Evolutionary conservation across 2,797 vertebrate species (phyloP).

Genomic region (Cyprinella venusta): DNA sequence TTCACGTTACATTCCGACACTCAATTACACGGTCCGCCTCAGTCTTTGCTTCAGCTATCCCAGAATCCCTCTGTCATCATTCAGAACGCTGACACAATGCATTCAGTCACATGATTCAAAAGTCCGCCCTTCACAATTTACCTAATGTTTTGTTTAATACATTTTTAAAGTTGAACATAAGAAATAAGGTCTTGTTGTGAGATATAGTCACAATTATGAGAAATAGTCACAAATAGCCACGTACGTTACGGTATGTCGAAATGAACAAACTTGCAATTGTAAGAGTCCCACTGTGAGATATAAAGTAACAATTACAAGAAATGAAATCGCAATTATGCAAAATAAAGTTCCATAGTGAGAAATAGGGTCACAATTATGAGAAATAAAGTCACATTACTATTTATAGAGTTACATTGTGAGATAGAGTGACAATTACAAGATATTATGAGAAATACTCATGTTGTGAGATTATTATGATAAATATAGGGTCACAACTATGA

Average conservation of each 20-base stretch:
- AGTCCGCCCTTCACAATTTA: not conserved
- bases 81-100: not conserved
- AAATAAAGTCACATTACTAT: not conserved
- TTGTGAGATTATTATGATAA: not conserved
- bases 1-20: constrained; percentile 59
- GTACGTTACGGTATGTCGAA: not conserved
- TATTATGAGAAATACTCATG: not conserved
- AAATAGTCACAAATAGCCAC: not conserved
- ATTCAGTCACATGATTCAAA: not conserved
- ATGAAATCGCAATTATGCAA: not conserved
- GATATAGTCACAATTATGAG: not conserved
- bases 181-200: not conserved
- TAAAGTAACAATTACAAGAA: not conserved
- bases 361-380: not conserved
- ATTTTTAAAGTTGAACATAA: not conserved
- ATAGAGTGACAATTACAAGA: not conserved
- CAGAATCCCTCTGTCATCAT: constrained; percentile 7
- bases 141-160: not conserved
- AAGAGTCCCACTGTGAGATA: not conserved
- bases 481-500: not conserved
- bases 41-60: constrained; percentile 33
- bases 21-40: constrained; percentile 31
- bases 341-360: not conserved
- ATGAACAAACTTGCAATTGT: not conserved
- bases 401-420: not conserved